These are phyloP conservation scores for Ellobius talpinus DNA, from an alignment of 2,113 vertebrate genomes.

Conservation along the genomic window DNA sequence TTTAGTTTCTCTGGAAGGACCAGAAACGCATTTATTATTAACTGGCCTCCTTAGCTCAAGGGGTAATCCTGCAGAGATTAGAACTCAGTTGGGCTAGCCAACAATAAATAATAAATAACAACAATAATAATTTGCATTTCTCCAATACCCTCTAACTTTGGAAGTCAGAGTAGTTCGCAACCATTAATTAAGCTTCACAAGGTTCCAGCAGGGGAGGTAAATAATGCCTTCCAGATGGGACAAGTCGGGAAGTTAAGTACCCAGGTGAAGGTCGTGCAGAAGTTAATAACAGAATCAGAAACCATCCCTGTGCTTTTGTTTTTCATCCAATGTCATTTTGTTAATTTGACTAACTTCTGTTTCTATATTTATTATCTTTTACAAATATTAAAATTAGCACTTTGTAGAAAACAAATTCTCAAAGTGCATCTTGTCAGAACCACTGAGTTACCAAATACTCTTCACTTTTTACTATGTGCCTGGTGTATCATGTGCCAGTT, in stretches of 20 bases:
- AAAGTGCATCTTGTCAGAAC: not conserved
- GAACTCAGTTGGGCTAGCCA: slow-evolving; percentile 35
- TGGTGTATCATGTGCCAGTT: not conserved
- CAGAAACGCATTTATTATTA: slow-evolving; percentile 63
- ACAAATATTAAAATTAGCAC: not conserved
- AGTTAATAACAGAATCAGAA: slow-evolving; percentile 40
- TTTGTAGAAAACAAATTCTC: not conserved
- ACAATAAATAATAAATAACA: slow-evolving; percentile 78
- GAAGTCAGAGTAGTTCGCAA: slow-evolving; percentile 21
- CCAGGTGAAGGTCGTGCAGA: not conserved
- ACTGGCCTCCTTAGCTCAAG: slow-evolving; percentile 29
- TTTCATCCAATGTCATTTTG: not conserved
- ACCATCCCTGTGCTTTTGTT: not conserved
- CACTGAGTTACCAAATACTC: not conserved
- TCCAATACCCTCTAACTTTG: slow-evolving; percentile 32
- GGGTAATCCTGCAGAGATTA: slow-evolving; percentile 22
- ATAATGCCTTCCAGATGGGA: slow-evolving; percentile 46
- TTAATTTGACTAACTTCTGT: slow-evolving; percentile 7
- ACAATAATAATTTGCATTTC: slow-evolving; percentile 74
- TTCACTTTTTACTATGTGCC: not conserved
- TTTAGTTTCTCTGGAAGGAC: slow-evolving; percentile 35
- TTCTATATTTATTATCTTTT: not conserved
- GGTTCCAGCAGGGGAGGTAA: slow-evolving; percentile 20
- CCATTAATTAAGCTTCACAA: slow-evolving; percentile 63
- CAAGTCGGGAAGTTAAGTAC: slow-evolving; percentile 2